These are phyloP conservation scores for Anniella stebbinsi DNA, from an alignment of 2,797 vertebrate species.

Conservation along the genomic window DNA sequence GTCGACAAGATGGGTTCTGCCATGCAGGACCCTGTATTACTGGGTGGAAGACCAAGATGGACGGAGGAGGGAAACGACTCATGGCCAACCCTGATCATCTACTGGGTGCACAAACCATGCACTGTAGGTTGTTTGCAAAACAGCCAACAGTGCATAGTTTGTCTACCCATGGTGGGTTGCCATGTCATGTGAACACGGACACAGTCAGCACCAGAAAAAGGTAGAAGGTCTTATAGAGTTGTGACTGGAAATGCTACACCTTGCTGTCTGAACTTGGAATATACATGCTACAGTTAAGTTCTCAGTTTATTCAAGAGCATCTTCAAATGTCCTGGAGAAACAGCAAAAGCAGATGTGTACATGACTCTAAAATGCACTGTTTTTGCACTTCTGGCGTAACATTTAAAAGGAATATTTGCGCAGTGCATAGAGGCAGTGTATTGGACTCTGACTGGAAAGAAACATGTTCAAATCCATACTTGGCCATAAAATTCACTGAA, in stretches of 20 bases:
- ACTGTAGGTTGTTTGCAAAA: too few relatives aligned
- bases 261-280: background rate
- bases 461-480: background rate
- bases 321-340: background rate
- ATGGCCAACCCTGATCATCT: too few relatives aligned
- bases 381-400: background rate
- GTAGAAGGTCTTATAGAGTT: background rate
- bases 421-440: background rate
- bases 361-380: background rate
- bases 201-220: too few relatives aligned
- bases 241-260: background rate
- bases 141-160: too few relatives aligned
- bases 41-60: too few relatives aligned
- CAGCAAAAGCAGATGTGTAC: background rate
- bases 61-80: too few relatives aligned
- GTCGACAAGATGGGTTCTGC: too few relatives aligned
- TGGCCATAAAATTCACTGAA: background rate
- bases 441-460: background rate
- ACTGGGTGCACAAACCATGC: too few relatives aligned
- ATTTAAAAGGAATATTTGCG: background rate
- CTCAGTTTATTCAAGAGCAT: background rate
- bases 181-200: too few relatives aligned
- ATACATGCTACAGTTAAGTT: background rate
- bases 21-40: too few relatives aligned
- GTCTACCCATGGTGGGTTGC: too few relatives aligned